These are phyloP conservation scores for Petroica traversi DNA, from an alignment of 2,113 vertebrate genomes.

Conservation along the genomic window DNA sequence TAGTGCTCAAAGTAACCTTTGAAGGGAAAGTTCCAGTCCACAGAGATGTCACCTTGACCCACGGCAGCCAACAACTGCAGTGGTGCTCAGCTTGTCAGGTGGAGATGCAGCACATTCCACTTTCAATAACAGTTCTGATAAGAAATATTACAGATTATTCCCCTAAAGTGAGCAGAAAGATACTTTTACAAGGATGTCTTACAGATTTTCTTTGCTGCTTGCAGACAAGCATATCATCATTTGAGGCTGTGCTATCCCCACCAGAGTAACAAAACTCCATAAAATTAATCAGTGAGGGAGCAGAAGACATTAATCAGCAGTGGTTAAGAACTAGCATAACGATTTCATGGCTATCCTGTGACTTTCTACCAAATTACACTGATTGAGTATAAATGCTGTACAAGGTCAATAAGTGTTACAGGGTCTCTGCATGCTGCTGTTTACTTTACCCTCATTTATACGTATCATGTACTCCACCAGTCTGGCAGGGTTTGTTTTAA, in stretches of 20 bases:
- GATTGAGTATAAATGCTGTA: neutral
- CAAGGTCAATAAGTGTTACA: neutral
- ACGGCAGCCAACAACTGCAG: neutral
- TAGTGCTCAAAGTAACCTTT: neutral
- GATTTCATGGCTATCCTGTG: neutral
- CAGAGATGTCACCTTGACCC: neutral
- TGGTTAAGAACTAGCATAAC: neutral
- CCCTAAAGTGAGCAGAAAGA: neutral
- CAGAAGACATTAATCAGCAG: neutral
- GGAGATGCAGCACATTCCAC: neutral
- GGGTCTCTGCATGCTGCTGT: neutral
- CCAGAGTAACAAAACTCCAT: neutral
- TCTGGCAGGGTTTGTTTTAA: neutral
- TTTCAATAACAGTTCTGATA: neutral
- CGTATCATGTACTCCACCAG: rapidly evolving
- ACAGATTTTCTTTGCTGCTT: neutral
- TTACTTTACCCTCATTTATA: neutral
- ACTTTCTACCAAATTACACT: neutral
- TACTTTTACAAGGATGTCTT: neutral
- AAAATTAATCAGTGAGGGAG: neutral
- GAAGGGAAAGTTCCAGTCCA: neutral
- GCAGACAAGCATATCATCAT: neutral
- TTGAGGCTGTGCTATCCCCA: neutral
- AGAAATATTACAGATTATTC: neutral
- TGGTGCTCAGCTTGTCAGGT: neutral